A percentile compares a stretch with the other conserved stretches of the same genome.
These are phyloP conservation scores for Tinea semifulvella DNA, from an alignment of 2,888 invertebrate species.

Conservation along the genomic window DNA sequence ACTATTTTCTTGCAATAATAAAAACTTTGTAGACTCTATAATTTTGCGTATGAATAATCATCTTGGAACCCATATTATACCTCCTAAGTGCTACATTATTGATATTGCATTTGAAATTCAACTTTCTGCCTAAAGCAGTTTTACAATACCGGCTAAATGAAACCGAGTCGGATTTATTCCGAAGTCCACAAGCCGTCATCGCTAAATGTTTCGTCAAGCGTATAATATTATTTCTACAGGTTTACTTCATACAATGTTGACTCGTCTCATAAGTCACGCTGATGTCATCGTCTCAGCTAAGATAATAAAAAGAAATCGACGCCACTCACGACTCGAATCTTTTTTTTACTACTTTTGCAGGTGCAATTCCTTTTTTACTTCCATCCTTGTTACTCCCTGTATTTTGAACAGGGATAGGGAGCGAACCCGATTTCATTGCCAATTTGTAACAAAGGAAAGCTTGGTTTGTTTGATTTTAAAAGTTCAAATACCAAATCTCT, in stretches of 20 bases:
- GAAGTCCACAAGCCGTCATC: slow-evolving; percentile 20
- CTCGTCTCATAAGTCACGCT: slow-evolving; percentile 56
- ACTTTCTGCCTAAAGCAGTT: too few relatives aligned
- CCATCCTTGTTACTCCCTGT: background rate
- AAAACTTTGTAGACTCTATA: too few relatives aligned
- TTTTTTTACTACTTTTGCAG: slow-evolving; percentile 3
- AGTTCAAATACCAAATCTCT: background rate
- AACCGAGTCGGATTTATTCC: slow-evolving; percentile 23
- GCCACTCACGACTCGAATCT: background rate
- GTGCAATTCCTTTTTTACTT: slow-evolving; percentile 1
- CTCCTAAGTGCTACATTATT: too few relatives aligned
- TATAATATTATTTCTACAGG: slow-evolving; percentile 30
- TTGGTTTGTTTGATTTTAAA: too few relatives aligned
- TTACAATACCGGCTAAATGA: too few relatives aligned
- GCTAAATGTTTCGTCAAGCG: slow-evolving; percentile 31
- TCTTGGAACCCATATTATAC: too few relatives aligned
- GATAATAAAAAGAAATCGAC: slow-evolving; percentile 8
- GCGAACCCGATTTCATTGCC: background rate
- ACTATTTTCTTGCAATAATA: too few relatives aligned
- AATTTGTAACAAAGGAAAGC: background rate
- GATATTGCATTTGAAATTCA: too few relatives aligned
- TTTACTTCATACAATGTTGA: slow-evolving; percentile 35
- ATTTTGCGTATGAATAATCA: too few relatives aligned
- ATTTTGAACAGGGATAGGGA: background rate
- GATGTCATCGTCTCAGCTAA: slow-evolving; percentile 46